These are phyloP conservation scores for Scelioninae gen. 1 DNA, from an alignment of 2,888 invertebrate species.

Conservation along the genomic window DNA sequence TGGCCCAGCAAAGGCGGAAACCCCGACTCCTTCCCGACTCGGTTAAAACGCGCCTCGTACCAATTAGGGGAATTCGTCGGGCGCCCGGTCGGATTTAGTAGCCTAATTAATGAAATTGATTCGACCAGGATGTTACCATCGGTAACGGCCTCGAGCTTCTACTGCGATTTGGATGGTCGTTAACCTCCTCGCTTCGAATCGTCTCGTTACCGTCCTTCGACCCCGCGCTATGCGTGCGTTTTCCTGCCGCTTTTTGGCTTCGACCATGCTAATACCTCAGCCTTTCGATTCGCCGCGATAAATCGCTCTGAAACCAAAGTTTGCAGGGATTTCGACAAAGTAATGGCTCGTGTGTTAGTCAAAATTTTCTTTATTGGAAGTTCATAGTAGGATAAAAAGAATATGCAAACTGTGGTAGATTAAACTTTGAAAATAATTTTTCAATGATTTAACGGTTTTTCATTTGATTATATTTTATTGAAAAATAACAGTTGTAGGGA, in stretches of 20 bases:
- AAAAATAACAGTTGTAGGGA: too few relatives aligned
- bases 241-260: conserved; percentile 48
- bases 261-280: too few relatives aligned
- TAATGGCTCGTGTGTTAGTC: conserved; percentile 45
- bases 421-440: too few relatives aligned
- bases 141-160: conserved; percentile 70
- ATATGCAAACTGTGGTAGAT: too few relatives aligned
- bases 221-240: conserved; percentile 47
- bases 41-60: conserved; percentile 77
- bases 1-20: too few relatives aligned
- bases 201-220: conserved; percentile 64
- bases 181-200: conserved; percentile 68
- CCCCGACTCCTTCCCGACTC: conserved; percentile 71
- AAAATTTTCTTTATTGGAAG: conserved; percentile 49
- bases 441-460: too few relatives aligned
- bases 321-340: too few relatives aligned
- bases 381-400: too few relatives aligned
- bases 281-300: too few relatives aligned
- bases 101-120: conserved; percentile 83
- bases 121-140: conserved; percentile 75
- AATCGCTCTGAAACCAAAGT: too few relatives aligned
- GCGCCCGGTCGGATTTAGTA: conserved; percentile 79
- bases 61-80: conserved; percentile 79
- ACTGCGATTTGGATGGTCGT: conserved; percentile 67
- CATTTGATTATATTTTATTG: too few relatives aligned